These are phyloP conservation scores for Littorina saxatilis DNA, from an alignment of 1,140 invertebrate genomes.

Conservation along the genomic window DNA sequence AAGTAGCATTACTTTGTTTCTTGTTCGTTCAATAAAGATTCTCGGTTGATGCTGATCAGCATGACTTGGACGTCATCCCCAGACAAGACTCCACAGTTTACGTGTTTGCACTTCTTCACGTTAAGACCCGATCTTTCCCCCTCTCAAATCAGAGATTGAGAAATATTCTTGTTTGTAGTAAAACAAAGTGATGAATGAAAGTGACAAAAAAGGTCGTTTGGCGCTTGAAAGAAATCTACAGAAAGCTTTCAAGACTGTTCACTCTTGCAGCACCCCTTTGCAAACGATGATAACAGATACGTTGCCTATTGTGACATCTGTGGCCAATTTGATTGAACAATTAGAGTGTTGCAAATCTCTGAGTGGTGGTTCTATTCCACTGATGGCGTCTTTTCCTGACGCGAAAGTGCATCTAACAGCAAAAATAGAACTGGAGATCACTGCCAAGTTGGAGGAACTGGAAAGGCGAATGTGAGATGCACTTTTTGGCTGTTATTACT, in stretches of 20 bases:
- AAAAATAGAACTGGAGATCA: slow-evolving; percentile 48
- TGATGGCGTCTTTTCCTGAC: slow-evolving; percentile 41
- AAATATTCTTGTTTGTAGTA: no score
- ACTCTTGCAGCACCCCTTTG: slow-evolving; percentile 26
- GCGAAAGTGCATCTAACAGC: slow-evolving; percentile 43
- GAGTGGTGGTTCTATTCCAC: background rate
- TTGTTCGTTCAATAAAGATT: no score
- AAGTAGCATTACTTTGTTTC: no score
- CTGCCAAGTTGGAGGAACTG: slow-evolving; percentile 37
- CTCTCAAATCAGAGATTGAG: no score
- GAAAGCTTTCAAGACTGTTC: slow-evolving; percentile 45
- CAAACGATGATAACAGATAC: slow-evolving; percentile 27
- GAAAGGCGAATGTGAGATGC: slow-evolving; percentile 44
- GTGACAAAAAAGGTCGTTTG: background rate
- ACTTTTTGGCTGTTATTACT: background rate
- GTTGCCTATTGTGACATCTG: slow-evolving; percentile 24
- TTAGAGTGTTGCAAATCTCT: slow-evolving; percentile 40
- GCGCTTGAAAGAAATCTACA: slow-evolving; percentile 41
- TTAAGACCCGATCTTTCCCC: no score
- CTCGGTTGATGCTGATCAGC: no score
- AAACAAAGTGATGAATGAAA: slow-evolving; percentile 10
- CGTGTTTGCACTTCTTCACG: no score
- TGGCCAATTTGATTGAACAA: slow-evolving; percentile 51
- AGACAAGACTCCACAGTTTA: no score
- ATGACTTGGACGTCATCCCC: no score